Base-by-base conservation (phyloP, 2,113 vertebrate genomes). In the Grus americana region DNA sequence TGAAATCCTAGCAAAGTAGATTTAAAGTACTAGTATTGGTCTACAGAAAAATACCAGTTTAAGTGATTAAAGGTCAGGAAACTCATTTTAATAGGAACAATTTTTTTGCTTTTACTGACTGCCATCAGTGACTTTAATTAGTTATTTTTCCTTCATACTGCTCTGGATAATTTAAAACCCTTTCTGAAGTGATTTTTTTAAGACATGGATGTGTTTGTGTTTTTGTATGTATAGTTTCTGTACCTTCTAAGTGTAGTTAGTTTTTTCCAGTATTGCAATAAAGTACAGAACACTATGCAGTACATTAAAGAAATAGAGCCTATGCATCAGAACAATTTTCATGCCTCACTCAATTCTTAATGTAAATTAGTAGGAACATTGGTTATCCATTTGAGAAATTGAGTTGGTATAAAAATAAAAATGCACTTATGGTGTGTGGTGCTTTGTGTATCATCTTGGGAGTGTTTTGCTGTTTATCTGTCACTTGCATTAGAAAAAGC, bases 301-400 rank as follows among this genome's bases (percentile, higher is more conserved):
- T 97, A 92, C 97, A 94, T 97, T 97, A 97, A 92, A 97, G 95
- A 92, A 95, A 95, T 94, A 90, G 74, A 97, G 86, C 59, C 97
- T 97, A 88, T 97, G 96, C 97, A 97, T 98, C 97, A 98, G 97
- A 97, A 97, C 95, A 92, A 93, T 98, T 98, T 99, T 99, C 98
- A 99, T 97, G 98, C 98, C 97, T 98, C 98, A 97, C 98, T 99
- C 98, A 97, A 98, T 98, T 96, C 96, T 97, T 98, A 97, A 99
- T 98, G 97, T 98, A 98, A 98, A 99, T 98, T 98, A 98, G 97
- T 98, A 98, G 98, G 98, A 98, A 98, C 98, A 98, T 98, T 98
- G 98, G 97, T 98, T 98, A 98, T 99, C 98, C 98, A 98, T 98
- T 98, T 99, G 98, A 98, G 98, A 98, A 98, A 98, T 97, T 94